Conservation (phyloP, 2,797 vertebrate genomes). For the Lophotriccus pileatus region DNA sequence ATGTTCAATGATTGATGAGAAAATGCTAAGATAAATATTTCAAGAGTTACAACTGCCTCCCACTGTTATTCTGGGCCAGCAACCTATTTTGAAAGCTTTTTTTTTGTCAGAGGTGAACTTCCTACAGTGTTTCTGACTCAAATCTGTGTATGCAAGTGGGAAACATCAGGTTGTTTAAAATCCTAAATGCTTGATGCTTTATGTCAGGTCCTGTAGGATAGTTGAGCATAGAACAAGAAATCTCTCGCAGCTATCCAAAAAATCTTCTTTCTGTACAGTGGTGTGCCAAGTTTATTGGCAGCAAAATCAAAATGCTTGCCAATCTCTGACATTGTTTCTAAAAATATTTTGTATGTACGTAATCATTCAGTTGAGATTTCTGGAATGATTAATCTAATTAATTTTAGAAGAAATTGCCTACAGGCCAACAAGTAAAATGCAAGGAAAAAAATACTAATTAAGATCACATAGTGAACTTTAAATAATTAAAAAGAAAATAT, state of each 20-base stretch:
- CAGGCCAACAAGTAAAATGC: not conserved
- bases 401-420: not conserved
- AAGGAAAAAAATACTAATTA: not conserved
- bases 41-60: not conserved
- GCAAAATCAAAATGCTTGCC: not conserved
- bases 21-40: slow-evolving; percentile 42
- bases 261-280: not conserved
- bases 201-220: not conserved
- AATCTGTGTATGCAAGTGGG: not conserved
- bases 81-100: not conserved
- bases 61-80: not conserved
- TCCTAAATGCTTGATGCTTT: not conserved
- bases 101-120: not conserved
- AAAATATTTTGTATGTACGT: not conserved
- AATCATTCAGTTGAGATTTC: not conserved
- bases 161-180: slow-evolving; percentile 11
- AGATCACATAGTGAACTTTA: not conserved
- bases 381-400: not conserved
- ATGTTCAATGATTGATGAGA: not conserved
- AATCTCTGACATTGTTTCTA: not conserved
- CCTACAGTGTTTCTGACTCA: slow-evolving; percentile 2
- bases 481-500: not conserved
- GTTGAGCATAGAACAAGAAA: not conserved
- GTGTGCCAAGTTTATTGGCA: not conserved
- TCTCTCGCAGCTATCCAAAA: not conserved